phyloP scores from a whole-genome alignment of 2,797 vertebrate species.

The Hylomyscus alleni region DNA sequence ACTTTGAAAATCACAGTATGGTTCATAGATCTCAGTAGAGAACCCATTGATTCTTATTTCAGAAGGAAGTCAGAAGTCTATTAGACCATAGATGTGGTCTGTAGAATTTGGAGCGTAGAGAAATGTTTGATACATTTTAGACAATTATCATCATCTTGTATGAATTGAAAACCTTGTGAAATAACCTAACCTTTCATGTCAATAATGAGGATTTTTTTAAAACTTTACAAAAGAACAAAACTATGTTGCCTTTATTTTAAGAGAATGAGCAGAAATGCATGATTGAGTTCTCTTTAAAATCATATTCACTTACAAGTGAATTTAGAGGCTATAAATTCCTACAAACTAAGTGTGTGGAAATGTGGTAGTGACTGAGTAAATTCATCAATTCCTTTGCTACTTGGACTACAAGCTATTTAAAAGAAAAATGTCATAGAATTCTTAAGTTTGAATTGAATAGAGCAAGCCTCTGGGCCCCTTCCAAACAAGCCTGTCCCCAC shows the following conservation, averaged over 20 bases:
- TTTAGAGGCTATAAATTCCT: neutral
- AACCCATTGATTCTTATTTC: neutral
- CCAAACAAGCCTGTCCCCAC: neutral
- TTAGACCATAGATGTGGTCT: neutral
- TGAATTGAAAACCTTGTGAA: constrained; percentile 3
- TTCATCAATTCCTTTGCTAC: neutral
- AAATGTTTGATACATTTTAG: constrained; percentile 1
- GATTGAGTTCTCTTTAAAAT: neutral
- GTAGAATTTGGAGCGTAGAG: neutral
- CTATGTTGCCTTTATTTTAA: neutral
- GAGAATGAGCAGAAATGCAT: neutral
- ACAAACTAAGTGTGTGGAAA: neutral
- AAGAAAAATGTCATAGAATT: neutral
- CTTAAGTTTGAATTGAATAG: neutral
- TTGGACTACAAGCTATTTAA: neutral
- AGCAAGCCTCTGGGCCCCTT: neutral
- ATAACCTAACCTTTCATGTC: neutral
- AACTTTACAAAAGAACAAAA: neutral
- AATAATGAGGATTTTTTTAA: neutral
- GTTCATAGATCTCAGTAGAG: neutral
- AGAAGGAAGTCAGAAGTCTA: neutral
- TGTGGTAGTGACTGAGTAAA: neutral
- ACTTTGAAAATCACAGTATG: neutral
- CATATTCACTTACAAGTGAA: neutral
- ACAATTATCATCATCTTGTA: neutral